Evolutionary conservation across 2,888 invertebrate species (phyloP).

Genomic region (Eilema depressum): DNA sequence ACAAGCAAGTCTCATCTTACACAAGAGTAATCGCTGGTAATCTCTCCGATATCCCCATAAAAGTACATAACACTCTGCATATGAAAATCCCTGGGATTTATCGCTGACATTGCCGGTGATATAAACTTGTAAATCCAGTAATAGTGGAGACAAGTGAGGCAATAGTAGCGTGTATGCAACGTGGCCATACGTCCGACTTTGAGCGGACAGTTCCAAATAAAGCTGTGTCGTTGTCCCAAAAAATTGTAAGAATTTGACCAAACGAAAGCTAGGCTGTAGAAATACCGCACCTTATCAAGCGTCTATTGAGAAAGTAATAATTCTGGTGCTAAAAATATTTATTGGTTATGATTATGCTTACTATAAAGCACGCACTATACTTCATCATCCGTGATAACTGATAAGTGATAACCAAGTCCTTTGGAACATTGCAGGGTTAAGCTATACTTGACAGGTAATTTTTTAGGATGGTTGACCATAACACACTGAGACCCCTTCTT

Average conservation of each 20-base stretch:
- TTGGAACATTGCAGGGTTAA: too few relatives aligned
- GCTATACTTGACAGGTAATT: too few relatives aligned
- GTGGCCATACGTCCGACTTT: neutral
- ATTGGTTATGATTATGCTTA: too few relatives aligned
- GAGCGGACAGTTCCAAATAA: neutral
- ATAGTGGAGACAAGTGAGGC: conserved; percentile 11
- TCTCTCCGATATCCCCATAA: conserved; percentile 14
- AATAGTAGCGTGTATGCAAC: conserved; percentile 8
- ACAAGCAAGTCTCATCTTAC: conserved; percentile 9
- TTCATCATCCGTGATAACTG: too few relatives aligned
- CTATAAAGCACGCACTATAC: too few relatives aligned
- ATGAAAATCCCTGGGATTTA: conserved; percentile 41
- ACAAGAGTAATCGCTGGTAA: conserved; percentile 18
- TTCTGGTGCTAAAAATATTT: too few relatives aligned
- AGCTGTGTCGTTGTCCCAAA: neutral
- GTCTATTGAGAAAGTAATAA: too few relatives aligned
- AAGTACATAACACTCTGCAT: conserved; percentile 36
- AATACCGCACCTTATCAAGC: neutral
- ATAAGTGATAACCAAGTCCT: too few relatives aligned
- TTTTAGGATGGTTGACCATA: too few relatives aligned
- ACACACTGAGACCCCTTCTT: too few relatives aligned
- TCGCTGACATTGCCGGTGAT: conserved; percentile 38
- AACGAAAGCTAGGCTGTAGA: neutral
- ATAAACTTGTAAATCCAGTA: conserved; percentile 39
- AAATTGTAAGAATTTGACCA: neutral